Percentiles rank a stretch among this genome's conserved stretches.
These are phyloP conservation scores for Mythimna lalbum DNA, from an alignment of 2,888 invertebrate genomes.

Conservation along the genomic window DNA sequence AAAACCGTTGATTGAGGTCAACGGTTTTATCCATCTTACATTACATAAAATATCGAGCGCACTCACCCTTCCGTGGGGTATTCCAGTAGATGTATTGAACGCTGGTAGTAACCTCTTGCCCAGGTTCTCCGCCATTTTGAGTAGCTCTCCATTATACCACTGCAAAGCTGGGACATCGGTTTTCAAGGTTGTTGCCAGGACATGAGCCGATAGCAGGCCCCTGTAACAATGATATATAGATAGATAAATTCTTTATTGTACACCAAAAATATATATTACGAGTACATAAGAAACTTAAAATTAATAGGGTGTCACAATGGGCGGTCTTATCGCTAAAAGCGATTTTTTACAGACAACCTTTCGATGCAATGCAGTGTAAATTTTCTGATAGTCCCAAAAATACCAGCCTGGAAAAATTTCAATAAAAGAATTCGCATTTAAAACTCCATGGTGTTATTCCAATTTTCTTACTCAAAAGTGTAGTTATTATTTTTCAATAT, in stretches of 20 bases:
- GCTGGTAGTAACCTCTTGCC: conserved; percentile 98
- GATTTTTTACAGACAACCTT: too few relatives aligned
- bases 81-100: conserved; percentile 99
- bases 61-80: conserved; percentile 97
- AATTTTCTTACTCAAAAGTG: not conserved
- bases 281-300: too few relatives aligned
- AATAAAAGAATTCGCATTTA: not conserved
- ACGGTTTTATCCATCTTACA: not conserved
- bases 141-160: conserved; percentile 97
- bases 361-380: not conserved
- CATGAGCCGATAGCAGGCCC: conserved; percentile 97
- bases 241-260: too few relatives aligned
- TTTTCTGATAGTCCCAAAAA: not conserved
- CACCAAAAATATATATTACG: too few relatives aligned
- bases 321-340: too few relatives aligned
- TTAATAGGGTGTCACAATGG: too few relatives aligned
- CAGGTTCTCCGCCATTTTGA: conserved; percentile 97
- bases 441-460: not conserved
- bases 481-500: too few relatives aligned
- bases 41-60: not conserved
- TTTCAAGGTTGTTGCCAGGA: conserved; percentile 95
- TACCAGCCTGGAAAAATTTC: not conserved
- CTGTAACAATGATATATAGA: too few relatives aligned
- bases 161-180: conserved; percentile 93
- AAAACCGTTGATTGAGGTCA: not conserved